Percentiles rank a stretch among this genome's conserved stretches.
phyloP scores from a whole-genome alignment of 2,113 vertebrate species.

The Nannospalax galili region DNA sequence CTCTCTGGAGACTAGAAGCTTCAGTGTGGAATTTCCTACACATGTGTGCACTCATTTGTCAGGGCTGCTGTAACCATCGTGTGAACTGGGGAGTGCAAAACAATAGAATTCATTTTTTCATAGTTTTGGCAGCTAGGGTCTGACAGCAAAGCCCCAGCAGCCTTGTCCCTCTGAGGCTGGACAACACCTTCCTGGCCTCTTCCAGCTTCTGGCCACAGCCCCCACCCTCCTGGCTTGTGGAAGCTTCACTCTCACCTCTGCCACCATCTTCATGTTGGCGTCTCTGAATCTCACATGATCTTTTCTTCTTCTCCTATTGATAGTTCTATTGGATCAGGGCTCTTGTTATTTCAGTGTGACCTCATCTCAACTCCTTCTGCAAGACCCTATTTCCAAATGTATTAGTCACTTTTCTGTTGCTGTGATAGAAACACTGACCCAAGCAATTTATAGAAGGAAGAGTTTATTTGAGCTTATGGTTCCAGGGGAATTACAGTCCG shows the following conservation, averaged over 20 bases:
- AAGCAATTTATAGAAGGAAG: too few species aligned
- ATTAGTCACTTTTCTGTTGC: too few species aligned
- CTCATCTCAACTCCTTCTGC: not conserved
- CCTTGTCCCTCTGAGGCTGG: not conserved
- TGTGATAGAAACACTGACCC: too few species aligned
- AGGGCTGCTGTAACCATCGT: not conserved
- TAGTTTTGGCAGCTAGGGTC: not conserved
- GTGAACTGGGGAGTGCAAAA: too few species aligned
- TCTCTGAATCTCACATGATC: not conserved
- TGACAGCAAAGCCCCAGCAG: not conserved
- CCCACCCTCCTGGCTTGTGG: too few species aligned
- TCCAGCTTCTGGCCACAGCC: not conserved
- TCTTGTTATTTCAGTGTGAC: not conserved
- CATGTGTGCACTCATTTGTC: too few species aligned
- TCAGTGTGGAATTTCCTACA: not conserved
- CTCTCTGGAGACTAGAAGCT: not conserved
- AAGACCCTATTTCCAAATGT: not conserved
- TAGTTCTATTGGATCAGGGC: rapidly evolving
- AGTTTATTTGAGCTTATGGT: too few species aligned
- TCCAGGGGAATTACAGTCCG: too few species aligned
- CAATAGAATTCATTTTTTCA: too few species aligned
- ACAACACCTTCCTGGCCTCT: not conserved
- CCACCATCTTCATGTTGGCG: rapidly evolving
- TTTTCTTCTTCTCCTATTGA: not conserved
- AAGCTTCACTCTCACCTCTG: rapidly evolving